Conservation (phyloP, 1,140 invertebrate genomes). For the Adelges cooleyi region DNA sequence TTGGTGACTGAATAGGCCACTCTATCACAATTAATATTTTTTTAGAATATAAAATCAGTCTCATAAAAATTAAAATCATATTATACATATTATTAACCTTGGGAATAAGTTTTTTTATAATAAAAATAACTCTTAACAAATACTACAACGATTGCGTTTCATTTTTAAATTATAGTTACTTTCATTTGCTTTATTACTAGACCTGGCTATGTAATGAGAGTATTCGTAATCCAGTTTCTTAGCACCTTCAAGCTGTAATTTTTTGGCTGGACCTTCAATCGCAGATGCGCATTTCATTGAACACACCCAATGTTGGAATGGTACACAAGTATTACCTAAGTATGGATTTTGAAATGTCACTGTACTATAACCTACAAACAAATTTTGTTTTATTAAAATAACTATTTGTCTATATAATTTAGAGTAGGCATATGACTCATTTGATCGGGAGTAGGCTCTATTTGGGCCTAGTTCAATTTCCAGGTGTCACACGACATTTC, state of each 20-base stretch:
- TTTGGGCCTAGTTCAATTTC: too few species aligned
- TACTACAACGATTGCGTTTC: not conserved
- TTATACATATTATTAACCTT: not conserved
- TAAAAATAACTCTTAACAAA: not conserved
- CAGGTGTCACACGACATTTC: too few species aligned
- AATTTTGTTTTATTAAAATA: not conserved
- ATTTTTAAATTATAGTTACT: not conserved
- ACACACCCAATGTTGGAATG: conserved; percentile 45
- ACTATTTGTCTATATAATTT: not conserved
- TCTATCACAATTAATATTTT: conserved; percentile 9
- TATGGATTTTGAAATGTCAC: conserved; percentile 45
- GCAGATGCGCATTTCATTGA: conserved; percentile 40
- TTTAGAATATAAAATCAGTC: conserved; percentile 24
- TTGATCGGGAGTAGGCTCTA: too few species aligned
- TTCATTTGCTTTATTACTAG: not conserved
- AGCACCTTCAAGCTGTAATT: conserved; percentile 36
- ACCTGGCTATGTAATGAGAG: conserved; percentile 29
- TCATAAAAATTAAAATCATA: conserved; percentile 1
- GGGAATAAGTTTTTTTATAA: not conserved
- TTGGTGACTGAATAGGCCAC: not conserved
- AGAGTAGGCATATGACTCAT: too few species aligned
- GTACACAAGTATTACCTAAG: conserved; percentile 45
- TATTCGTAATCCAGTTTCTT: conserved; percentile 36
- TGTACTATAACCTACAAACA: conserved; percentile 41
- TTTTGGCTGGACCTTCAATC: conserved; percentile 41